Base-by-base conservation (phyloP, 2,888 invertebrate genomes). In the Mesoligia furuncula region DNA sequence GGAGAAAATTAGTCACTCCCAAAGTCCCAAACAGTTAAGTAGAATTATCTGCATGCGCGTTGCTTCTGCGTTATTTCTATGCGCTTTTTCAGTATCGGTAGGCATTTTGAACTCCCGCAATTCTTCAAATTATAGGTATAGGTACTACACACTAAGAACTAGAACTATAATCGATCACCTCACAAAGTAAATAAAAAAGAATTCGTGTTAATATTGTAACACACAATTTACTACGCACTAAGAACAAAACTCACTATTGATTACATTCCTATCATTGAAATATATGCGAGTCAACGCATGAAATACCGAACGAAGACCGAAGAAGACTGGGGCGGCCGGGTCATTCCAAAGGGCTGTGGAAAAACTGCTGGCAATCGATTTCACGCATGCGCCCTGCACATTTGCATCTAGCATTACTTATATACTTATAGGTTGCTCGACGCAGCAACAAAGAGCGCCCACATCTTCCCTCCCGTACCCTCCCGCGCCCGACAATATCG, bases 331-430 rank as follows among this genome's bases (percentile, higher is more conserved):
- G 45, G 54, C 2, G n/a, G 24, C 3, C 1, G 1, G 1, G 7
- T 48, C 15, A 20, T 15, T 31, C 13, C n/a, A 27, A 51, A 27
- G 4, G 51, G 45, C 61, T 39, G 24, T n/a, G 45, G 45, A 9
- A 39, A 51, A 61, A n/a, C 31, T n/a, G 6, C 20, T 4, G 27
- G 9, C 24, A 8, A 75, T 39, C 8, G 61, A 42, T 36, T 51
- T n/a, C 15, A 51, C 36, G 36, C 57, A 74, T n/a, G 81, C 64
- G n/a, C n/a, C 39, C 36, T 73, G 54, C 45, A 17, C 45, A 45
- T 36, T 62, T 62, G 42, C 80, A 76, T 76, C 42, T 64, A 31
- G 75, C 39, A 48, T 64, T 48, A 24, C 48, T 31, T 62, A 24
- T 15, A n/a, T 48, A 24, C 48, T 31, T 62, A 17, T n/a, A n/a